phyloP scores from a whole-genome alignment of 2,797 vertebrate genomes.

The Avahi laniger region DNA sequence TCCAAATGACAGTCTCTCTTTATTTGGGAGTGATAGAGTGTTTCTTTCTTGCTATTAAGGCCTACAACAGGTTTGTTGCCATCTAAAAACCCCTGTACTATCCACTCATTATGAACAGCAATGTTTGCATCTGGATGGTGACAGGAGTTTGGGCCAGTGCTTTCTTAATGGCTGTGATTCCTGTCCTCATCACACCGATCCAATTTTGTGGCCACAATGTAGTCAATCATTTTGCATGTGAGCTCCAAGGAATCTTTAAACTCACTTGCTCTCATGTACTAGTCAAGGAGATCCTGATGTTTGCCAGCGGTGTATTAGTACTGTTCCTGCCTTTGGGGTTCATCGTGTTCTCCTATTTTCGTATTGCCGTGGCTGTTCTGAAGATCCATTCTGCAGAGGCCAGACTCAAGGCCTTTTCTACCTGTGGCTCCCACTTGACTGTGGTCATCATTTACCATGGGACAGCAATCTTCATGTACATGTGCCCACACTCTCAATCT shows the following conservation, averaged over 20 bases:
- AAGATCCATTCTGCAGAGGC: not conserved
- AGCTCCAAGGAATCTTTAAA: constrained; percentile 38
- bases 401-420: constrained; percentile 13
- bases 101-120: not conserved
- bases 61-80: not conserved
- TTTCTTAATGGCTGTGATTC: not conserved
- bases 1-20: constrained; percentile 37
- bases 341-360: not conserved
- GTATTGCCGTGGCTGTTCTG: not conserved
- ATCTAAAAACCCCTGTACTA: constrained; percentile 24
- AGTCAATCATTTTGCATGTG: constrained; percentile 16
- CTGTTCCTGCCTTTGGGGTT: not conserved
- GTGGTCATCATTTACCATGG: not conserved
- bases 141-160: not conserved
- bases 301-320: constrained; percentile 7
- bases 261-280: not conserved
- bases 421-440: not conserved
- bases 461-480: constrained; percentile 26
- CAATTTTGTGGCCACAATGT: not conserved
- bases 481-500: not conserved
- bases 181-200: not conserved
- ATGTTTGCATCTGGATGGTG: not conserved
- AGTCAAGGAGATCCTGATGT: not conserved
- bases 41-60: constrained; percentile 29
- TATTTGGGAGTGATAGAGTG: not conserved